Evolutionary conservation across 2,888 invertebrate species (phyloP).

Genomic region (Amphipoea lucens): DNA sequence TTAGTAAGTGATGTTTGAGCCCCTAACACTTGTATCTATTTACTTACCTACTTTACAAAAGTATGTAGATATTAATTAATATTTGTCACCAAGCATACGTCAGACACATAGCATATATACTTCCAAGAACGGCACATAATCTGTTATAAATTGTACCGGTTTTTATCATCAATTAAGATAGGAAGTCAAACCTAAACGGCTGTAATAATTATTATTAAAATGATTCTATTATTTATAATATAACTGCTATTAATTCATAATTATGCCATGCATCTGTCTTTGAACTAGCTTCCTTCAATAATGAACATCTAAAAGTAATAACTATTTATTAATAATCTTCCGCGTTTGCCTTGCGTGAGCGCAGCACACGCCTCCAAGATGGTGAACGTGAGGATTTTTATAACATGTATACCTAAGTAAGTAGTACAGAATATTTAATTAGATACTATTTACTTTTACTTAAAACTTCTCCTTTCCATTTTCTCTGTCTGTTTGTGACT

Average conservation of each 20-base stretch:
- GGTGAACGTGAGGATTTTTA: constrained; percentile 20
- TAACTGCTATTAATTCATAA: neutral
- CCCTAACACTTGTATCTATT: neutral
- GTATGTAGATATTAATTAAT: neutral
- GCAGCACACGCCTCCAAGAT: constrained; percentile 24
- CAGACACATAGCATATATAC: neutral
- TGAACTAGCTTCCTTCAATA: constrained; percentile 15
- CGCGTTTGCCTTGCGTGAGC: constrained; percentile 35
- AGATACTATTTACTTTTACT: constrained; percentile 33
- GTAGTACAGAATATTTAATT: constrained; percentile 44
- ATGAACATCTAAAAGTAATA: constrained; percentile 9
- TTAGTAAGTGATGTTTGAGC: neutral
- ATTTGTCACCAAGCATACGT: neutral
- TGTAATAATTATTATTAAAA: neutral
- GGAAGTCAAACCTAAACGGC: neutral
- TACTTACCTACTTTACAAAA: neutral
- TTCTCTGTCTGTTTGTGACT: constrained; percentile 41
- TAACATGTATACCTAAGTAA: constrained; percentile 6
- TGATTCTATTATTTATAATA: neutral
- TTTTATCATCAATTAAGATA: neutral
- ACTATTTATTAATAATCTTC: constrained; percentile 32
- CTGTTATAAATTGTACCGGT: neutral
- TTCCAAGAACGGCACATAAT: neutral
- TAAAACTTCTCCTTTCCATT: constrained; percentile 37
- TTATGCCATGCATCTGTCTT: neutral